Evolutionary conservation across 2,113 vertebrate species (phyloP).

Genomic region (Catagonus wagneri): DNA sequence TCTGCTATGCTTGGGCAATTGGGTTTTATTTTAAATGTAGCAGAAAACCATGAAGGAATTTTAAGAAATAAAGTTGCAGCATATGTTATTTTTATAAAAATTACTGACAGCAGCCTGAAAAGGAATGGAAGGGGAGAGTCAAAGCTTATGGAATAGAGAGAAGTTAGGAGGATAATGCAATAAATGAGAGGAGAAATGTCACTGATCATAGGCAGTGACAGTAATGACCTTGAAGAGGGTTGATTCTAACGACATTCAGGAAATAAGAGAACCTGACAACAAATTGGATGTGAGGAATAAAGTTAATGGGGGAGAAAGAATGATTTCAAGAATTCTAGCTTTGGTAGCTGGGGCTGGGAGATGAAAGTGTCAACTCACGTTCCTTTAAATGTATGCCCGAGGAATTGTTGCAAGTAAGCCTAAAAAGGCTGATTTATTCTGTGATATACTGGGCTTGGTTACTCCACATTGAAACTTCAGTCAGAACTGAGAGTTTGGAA

Average conservation of each 20-base stretch:
- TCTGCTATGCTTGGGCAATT: background rate
- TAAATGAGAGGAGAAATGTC: background rate
- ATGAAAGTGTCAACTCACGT: conserved; percentile 7
- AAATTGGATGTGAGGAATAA: background rate
- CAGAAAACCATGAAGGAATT: background rate
- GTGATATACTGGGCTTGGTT: background rate
- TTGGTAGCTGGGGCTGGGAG: background rate
- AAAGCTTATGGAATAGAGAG: background rate
- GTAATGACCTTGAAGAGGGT: background rate
- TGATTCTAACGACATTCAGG: background rate
- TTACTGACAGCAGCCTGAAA: background rate
- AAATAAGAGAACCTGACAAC: conserved; percentile 37
- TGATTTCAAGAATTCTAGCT: conserved; percentile 42
- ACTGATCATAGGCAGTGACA: background rate
- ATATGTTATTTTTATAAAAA: background rate
- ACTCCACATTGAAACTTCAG: background rate
- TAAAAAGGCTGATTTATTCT: conserved; percentile 16
- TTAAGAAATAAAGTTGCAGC: background rate
- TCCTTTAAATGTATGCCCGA: conserved; percentile 35
- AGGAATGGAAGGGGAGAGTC: background rate
- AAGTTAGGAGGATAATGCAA: background rate
- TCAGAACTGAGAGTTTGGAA: background rate
- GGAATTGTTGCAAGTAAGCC: background rate
- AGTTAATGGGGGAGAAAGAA: conserved; percentile 50
- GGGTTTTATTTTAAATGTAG: background rate